Conservation (phyloP, 2,888 invertebrate genomes). For the Salpingus planirostris region DNA sequence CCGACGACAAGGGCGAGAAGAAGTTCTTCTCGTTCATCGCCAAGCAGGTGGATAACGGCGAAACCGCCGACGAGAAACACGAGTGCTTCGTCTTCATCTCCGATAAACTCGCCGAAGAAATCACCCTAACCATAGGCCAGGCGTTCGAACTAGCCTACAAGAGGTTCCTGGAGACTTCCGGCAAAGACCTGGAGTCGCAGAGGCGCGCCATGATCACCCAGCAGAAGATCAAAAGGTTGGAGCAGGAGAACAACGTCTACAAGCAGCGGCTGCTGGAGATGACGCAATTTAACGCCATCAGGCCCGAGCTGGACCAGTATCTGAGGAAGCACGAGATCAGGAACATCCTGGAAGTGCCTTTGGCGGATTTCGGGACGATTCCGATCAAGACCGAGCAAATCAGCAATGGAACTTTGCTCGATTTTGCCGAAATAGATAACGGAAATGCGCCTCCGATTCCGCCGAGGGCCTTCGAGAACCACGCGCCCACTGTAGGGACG, state of each 20-base stretch:
- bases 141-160: slow-evolving; percentile 97
- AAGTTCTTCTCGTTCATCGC: slow-evolving; percentile 95
- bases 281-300: slow-evolving; percentile 44
- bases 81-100: slow-evolving; percentile 96
- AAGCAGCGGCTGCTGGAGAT: slow-evolving; percentile 71
- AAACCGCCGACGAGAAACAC: slow-evolving; percentile 60
- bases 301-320: slow-evolving; percentile 45
- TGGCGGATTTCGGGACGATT: slow-evolving; percentile 28
- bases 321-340: slow-evolving; percentile 45
- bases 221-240: slow-evolving; percentile 78
- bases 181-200: slow-evolving; percentile 79
- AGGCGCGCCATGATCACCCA: slow-evolving; percentile 69
- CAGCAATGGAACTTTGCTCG: slow-evolving; percentile 9
- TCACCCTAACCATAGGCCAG: slow-evolving; percentile 95
- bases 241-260: slow-evolving; percentile 76
- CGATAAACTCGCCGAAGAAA: slow-evolving; percentile 95
- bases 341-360: slow-evolving; percentile 43
- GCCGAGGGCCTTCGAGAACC: slow-evolving; percentile 42
- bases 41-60: slow-evolving; percentile 52
- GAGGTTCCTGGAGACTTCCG: slow-evolving; percentile 86
- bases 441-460: slow-evolving; percentile 42
- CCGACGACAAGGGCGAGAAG: slow-evolving; percentile 97
- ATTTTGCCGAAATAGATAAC: background rate
- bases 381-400: slow-evolving; percentile 15
- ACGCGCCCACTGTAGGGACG: slow-evolving; percentile 62